Conservation (phyloP, 2,797 vertebrate species). For the Rhinichthys osculus region DNA sequence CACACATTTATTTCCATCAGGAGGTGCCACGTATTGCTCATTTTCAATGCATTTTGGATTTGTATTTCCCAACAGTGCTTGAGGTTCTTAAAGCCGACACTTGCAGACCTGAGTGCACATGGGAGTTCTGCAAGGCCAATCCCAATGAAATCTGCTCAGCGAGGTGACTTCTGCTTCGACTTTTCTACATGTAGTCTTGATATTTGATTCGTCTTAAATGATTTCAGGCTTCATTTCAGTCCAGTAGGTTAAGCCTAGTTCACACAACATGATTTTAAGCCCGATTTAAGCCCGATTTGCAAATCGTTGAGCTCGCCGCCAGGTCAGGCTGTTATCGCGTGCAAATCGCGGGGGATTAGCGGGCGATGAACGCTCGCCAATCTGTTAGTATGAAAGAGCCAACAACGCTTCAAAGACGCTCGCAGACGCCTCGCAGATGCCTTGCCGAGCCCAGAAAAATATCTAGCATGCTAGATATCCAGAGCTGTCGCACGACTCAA, state of each 20-base stretch:
- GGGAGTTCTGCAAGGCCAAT: constrained; percentile 73
- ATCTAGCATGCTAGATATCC: no score
- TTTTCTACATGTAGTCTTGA: background rate
- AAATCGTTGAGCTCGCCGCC: no score
- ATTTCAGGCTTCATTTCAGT: background rate
- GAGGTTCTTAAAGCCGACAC: constrained; percentile 64
- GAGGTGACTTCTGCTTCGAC: constrained; percentile 61
- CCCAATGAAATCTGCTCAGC: constrained; percentile 75
- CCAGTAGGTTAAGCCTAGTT: background rate
- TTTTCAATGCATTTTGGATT: background rate
- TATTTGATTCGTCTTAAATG: background rate
- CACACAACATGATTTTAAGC: no score
- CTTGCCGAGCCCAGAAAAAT: no score
- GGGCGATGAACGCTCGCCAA: no score
- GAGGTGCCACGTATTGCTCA: background rate
- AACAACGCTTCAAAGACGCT: no score
- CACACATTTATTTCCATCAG: background rate
- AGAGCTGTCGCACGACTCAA: no score
- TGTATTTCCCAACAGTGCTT: constrained; percentile 66
- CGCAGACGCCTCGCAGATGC: no score
- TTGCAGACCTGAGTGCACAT: constrained; percentile 75
- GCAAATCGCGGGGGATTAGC: no score
- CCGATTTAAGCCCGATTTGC: no score
- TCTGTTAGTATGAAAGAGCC: no score
- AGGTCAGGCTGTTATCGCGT: no score